These are phyloP conservation scores for Murina feae DNA, from an alignment of 2,113 vertebrate species.

Conservation along the genomic window DNA sequence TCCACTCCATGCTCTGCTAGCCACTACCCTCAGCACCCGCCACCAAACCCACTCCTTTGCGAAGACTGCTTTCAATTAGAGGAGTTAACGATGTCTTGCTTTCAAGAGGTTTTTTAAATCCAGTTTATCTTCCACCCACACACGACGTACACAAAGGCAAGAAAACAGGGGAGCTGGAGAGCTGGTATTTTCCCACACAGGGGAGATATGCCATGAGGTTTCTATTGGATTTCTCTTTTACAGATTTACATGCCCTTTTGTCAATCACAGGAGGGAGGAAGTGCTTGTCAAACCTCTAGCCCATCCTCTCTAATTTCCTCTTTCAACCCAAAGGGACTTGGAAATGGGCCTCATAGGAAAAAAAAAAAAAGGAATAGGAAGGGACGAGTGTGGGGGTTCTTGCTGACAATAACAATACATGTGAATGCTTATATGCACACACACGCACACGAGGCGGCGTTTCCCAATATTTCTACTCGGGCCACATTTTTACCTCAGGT, in stretches of 20 bases:
- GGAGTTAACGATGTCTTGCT: constrained; percentile 77
- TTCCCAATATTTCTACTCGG: not conserved
- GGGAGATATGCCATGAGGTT: constrained; percentile 79
- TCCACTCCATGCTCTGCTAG: not conserved
- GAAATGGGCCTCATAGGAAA: constrained; percentile 60
- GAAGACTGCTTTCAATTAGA: constrained; percentile 84
- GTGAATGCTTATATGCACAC: not conserved
- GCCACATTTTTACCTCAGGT: constrained; percentile 1
- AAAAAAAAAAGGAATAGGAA: constrained; percentile 46
- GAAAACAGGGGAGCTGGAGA: constrained; percentile 64
- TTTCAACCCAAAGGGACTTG: constrained; percentile 66
- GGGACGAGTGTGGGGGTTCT: not conserved
- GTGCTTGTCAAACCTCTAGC: constrained; percentile 63
- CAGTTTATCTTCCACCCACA: constrained; percentile 81
- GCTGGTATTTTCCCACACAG: constrained; percentile 78
- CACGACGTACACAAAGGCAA: constrained; percentile 74
- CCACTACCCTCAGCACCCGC: constrained; percentile 42
- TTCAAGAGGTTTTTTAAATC: constrained; percentile 79
- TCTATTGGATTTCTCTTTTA: constrained; percentile 74
- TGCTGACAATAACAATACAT: not conserved
- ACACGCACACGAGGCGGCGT: not conserved
- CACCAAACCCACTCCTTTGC: constrained; percentile 53
- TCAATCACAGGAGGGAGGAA: constrained; percentile 77
- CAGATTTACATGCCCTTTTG: constrained; percentile 75
- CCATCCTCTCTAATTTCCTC: constrained; percentile 73